Base-by-base conservation (phyloP, 2,113 vertebrate species). In the Macroglossus sobrinus region DNA sequence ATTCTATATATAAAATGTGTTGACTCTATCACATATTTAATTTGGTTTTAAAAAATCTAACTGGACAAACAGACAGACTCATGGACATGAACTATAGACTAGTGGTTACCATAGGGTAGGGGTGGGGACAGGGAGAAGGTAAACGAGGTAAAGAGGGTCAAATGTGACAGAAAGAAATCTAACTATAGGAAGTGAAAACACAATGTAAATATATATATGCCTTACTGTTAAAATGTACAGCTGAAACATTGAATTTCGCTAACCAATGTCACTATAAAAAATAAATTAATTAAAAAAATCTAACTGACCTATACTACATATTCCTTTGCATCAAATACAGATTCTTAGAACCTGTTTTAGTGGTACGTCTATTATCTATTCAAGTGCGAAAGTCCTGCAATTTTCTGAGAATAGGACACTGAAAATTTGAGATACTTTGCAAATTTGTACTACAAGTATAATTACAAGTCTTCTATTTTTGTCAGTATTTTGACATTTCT, bases 361-460 rank as follows among this genome's bases (percentile, higher is more conserved):
- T 68, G n/a, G 26, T 53, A 33, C 45, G 43, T 69, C 45, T 40
- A 79, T 75, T 92, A 38, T 59, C 63, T 61, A 92, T 89, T 57
- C 78, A 74, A 84, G n/a, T 69, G 13, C 14, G 80, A 95, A 91
- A 89, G 71, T 61, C 28, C 38, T 87, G 13, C 18, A 84, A 66
- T 84, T 88, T 97, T 92, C 78, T 94, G 71, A 66, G 84, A 94
- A 89, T 21, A 68, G 30, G n/a, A 13, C 71, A 45, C 84, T 71
- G 28, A 79, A 91, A 93, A 74, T 68, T 78, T 91, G 55, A 84
- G 78, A 61, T 28, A 84, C 61, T 87, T 92, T 88, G 30, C 47
- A 89, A 74, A 85, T 92, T 43, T 79, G 33, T 88, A 91, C 81
- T 82, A 50, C 16, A 78, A 86, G 22, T 61, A 85, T 76, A 92